Evolutionary conservation across 2,888 invertebrate species (phyloP), one percentile per base, ranked within the genome.

Genomic region (Sinotaia quadrata): DNA sequence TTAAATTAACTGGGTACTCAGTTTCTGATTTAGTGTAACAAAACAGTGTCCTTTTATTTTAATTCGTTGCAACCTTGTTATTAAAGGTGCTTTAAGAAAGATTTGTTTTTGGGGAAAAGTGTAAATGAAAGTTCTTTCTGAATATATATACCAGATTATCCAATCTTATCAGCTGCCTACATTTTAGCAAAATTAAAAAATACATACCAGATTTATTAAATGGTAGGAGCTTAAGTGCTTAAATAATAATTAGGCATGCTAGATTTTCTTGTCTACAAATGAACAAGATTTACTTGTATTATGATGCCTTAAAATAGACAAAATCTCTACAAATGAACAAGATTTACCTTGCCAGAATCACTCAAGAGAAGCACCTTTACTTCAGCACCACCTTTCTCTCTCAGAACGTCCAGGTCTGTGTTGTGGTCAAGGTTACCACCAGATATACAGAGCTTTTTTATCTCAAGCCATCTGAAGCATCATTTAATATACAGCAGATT

Each of bases 311-410:
- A 7, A 10, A 18, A 51, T 18, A 10, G n/a, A 34, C 12, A 36
- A 36, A 31, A 18, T 10, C 5, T 31, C 2, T 27, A 24, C 21
- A 63, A 63, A 27, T 21, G 24, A 10, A 4, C 21, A 10, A 1
- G 10, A 61, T 74, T 65, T 73, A 88, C 88, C 79, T 92, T 91
- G 27, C 93, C 93, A 0, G 91, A 90, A 66, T 89, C 90, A 54
- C 91, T 92, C 0, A 93, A 88, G 24, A 92, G 87, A 0, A 92
- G 86, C 1, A 93, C 91, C 58, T 91, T 91, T 15, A 93, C 90
- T 49, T 92, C 91, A 34, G 85, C 83, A 2, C 87, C 88, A 34
- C 89, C 89, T 72, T 82, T 83, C 73, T 89, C 89, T 44, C 85
- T 82, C 54, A 89, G 78, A 24, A 89, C 81, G 68, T 87, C 88